A percentile compares a stretch with the other conserved stretches of the same genome.
These are phyloP conservation scores for Vannuccia rotundouncinata DNA, from an alignment of 2,888 invertebrate genomes.

Conservation along the genomic window DNA sequence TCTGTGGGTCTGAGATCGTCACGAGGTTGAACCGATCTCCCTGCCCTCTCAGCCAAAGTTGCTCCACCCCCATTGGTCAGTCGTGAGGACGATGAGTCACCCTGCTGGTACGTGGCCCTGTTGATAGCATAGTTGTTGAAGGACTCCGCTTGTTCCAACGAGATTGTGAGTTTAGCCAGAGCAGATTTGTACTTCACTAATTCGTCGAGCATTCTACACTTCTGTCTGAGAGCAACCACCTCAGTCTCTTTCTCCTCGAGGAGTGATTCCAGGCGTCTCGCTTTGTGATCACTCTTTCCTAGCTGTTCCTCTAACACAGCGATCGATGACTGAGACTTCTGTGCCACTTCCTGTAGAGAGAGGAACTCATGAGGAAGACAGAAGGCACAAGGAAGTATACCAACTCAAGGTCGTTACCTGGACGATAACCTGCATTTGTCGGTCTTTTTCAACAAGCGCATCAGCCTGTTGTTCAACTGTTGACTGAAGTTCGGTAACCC, in stretches of 20 bases:
- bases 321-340: neutral
- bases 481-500: too few species aligned
- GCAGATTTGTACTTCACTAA: slow-evolving; percentile 8
- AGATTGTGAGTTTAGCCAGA: slow-evolving; percentile 30
- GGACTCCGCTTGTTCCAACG: slow-evolving; percentile 25
- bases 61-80: neutral
- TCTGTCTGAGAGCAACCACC: slow-evolving; percentile 6
- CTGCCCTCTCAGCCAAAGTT: neutral
- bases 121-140: slow-evolving; percentile 2
- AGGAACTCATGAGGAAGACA: too few species aligned
- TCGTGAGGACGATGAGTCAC: neutral
- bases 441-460: too few species aligned
- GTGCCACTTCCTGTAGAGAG: slow-evolving; percentile 9
- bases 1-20: neutral
- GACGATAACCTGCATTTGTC: too few species aligned
- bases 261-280: neutral
- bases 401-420: too few species aligned
- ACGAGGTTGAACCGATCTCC: neutral
- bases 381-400: too few species aligned
- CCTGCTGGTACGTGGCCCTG: neutral
- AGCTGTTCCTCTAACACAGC: slow-evolving; percentile 9
- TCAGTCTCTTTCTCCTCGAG: neutral
- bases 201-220: slow-evolving; percentile 1
- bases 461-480: too few species aligned
- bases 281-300: neutral